A percentile compares a stretch with the other conserved stretches of the same genome.
phyloP scores from a whole-genome alignment of 2,797 vertebrate species.

The Nothura maculosa region DNA sequence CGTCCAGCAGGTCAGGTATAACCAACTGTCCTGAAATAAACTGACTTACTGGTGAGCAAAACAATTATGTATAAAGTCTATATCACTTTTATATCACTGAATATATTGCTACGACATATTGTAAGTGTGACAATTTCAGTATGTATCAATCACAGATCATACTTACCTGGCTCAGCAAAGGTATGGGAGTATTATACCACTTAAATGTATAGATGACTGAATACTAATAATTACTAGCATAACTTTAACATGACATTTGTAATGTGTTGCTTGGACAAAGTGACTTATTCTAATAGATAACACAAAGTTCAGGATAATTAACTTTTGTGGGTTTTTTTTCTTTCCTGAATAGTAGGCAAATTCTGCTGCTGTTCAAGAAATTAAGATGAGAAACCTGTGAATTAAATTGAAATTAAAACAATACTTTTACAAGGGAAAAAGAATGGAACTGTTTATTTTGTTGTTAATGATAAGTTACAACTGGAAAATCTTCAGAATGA shows the following conservation, averaged over 20 bases:
- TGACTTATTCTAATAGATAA: background rate
- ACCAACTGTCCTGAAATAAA: background rate
- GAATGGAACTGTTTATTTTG: background rate
- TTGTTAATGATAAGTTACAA: background rate
- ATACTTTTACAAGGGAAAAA: background rate
- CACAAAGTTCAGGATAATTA: background rate
- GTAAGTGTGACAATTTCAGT: background rate
- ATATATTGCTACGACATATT: background rate
- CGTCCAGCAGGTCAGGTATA: background rate
- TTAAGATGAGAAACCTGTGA: conserved; percentile 1
- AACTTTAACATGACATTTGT: background rate
- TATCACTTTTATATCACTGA: background rate
- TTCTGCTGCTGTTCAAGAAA: background rate
- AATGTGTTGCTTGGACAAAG: background rate
- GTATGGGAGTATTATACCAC: background rate
- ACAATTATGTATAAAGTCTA: background rate
- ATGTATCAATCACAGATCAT: background rate
- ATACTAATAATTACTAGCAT: background rate
- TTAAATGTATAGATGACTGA: background rate
- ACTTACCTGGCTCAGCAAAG: background rate
- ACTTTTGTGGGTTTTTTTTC: background rate
- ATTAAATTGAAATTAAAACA: conserved; percentile 14
- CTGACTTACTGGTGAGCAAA: background rate
- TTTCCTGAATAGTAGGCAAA: background rate
- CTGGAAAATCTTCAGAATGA: background rate